These are phyloP conservation scores for Chelonoidis abingdonii DNA, from an alignment of 2,113 vertebrate species.

Conservation along the genomic window DNA sequence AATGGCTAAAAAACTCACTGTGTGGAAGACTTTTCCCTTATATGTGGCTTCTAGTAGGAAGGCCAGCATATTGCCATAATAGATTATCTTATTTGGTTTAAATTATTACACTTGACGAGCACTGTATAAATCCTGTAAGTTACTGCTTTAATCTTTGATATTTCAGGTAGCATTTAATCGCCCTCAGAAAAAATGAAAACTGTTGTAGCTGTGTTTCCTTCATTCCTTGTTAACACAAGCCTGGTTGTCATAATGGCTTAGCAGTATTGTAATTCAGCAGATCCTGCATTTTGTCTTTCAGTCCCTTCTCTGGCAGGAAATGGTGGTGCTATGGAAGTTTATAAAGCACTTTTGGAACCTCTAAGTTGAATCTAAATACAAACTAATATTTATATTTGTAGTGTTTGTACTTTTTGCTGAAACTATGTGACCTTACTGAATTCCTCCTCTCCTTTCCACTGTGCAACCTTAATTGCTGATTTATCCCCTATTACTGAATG, in stretches of 20 bases:
- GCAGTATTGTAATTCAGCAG: background rate
- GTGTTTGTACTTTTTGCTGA: background rate
- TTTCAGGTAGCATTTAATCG: background rate
- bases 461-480: background rate
- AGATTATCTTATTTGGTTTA: background rate
- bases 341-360: background rate
- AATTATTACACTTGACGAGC: background rate
- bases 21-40: background rate
- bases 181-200: background rate
- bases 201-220: background rate
- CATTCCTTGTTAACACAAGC: background rate
- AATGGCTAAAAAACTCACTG: accelerated
- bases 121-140: background rate
- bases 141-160: background rate
- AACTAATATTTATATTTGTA: background rate
- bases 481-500: background rate
- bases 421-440: background rate
- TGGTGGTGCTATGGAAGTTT: background rate
- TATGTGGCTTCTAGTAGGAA: background rate
- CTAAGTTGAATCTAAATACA: background rate
- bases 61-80: background rate
- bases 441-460: background rate
- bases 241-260: background rate
- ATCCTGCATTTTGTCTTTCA: background rate
- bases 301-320: background rate